Evolutionary conservation across 2,797 vertebrate species (phyloP).

Genomic region (Microctenopoma stevenorrisi): DNA sequence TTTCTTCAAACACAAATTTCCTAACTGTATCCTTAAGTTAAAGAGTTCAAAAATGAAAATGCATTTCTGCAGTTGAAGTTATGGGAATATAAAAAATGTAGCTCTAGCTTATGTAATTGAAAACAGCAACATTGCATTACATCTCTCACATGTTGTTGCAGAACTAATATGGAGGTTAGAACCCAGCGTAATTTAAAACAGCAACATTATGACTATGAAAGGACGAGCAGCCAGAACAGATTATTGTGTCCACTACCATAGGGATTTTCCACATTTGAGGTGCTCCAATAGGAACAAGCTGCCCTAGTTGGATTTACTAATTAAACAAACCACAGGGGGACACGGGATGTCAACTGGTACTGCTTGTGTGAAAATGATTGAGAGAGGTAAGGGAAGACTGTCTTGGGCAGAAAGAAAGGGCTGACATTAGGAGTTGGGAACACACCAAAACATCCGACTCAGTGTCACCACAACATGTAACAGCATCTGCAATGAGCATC

Average conservation of each 20-base stretch:
- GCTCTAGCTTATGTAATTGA: conserved; percentile 14
- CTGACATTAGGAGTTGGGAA: conserved; percentile 31
- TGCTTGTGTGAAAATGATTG: conserved; percentile 48
- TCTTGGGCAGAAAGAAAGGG: conserved; percentile 1
- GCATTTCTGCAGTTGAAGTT: not conserved
- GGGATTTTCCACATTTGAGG: conserved; percentile 56
- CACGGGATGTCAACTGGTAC: conserved; percentile 44
- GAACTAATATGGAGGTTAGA: not conserved
- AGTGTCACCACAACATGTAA: conserved; percentile 61
- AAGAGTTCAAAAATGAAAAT: conserved; percentile 2
- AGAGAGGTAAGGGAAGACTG: conserved; percentile 21
- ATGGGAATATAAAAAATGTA: not conserved
- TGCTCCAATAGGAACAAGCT: conserved; percentile 64
- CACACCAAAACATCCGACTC: conserved; percentile 43
- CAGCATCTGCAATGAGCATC: conserved; percentile 42
- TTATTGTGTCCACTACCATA: conserved; percentile 40
- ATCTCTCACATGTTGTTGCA: not conserved
- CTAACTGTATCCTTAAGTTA: conserved; percentile 10
- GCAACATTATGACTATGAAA: conserved; percentile 25
- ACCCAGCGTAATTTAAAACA: conserved; percentile 25
- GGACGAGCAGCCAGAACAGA: conserved; percentile 13
- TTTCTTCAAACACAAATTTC: conserved; percentile 4
- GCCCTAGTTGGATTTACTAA: conserved; percentile 78
- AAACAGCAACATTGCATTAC: conserved; percentile 14
- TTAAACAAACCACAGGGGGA: conserved; percentile 74